Conservation (phyloP, 2,797 vertebrate species). For the Danio choprae region DNA sequence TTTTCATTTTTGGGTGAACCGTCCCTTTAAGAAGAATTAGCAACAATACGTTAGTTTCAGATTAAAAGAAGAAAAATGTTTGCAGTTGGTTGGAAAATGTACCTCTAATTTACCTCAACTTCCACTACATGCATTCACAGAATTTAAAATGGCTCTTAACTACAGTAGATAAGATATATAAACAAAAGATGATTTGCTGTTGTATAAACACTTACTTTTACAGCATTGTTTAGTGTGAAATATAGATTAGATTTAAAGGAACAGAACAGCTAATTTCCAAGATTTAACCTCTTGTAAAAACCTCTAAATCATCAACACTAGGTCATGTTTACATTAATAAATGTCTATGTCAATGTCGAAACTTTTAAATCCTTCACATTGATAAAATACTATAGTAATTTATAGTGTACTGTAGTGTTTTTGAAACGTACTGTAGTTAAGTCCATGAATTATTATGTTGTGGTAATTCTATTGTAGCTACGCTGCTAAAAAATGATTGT, state of each 20-base stretch:
- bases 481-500: no score
- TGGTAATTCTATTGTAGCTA: no score
- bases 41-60: no score
- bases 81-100: not conserved
- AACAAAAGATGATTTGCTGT: not conserved
- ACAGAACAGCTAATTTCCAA: not conserved
- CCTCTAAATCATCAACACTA: not conserved
- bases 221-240: not conserved
- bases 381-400: no score
- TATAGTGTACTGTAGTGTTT: no score
- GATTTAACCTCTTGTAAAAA: not conserved
- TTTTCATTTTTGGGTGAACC: no score
- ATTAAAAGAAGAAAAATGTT: no score
- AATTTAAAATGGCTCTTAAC: not conserved
- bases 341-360: not conserved
- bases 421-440: no score
- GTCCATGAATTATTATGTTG: no score
- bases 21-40: no score
- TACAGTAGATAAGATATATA: not conserved
- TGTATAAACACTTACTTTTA: not conserved
- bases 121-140: not conserved
- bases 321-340: not conserved
- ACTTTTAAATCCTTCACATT: not conserved
- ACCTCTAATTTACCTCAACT: no score
- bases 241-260: conserved; percentile 2